phyloP scores from a whole-genome alignment of 2,888 invertebrate species.

The Yponomeuta plumbellus region DNA sequence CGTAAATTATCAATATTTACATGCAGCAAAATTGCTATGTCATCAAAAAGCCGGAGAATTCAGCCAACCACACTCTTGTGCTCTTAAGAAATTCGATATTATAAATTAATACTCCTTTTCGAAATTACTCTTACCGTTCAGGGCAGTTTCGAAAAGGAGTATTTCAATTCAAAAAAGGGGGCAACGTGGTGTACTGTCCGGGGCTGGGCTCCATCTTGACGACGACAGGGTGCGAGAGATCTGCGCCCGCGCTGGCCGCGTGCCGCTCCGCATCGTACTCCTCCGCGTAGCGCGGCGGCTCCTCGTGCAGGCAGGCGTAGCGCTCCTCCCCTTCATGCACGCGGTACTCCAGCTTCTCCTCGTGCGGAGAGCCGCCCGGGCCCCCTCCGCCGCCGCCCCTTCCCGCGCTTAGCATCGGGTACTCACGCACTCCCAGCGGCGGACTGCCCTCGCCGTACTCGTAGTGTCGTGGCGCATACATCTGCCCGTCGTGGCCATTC shows the following conservation, averaged over 20 bases:
- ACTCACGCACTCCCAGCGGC: conserved; percentile 79
- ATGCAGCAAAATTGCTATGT: background rate
- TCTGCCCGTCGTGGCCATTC: conserved; percentile 84
- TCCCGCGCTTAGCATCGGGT: conserved; percentile 80
- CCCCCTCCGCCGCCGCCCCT: conserved; percentile 60
- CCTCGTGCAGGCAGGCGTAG: conserved; percentile 66
- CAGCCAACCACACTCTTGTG: background rate
- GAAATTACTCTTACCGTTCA: conserved; percentile 56
- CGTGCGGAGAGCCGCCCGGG: conserved; percentile 79
- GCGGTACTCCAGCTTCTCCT: conserved; percentile 66
- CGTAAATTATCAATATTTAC: background rate
- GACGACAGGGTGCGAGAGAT: conserved; percentile 62
- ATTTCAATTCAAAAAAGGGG: conserved; percentile 87
- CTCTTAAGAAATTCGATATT: background rate
- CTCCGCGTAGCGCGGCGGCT: conserved; percentile 74
- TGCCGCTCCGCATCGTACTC: conserved; percentile 75
- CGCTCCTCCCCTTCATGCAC: conserved; percentile 66
- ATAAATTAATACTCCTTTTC: conserved; percentile 65
- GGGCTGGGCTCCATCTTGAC: conserved; percentile 77
- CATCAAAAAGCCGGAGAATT: background rate
- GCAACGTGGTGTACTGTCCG: conserved; percentile 81
- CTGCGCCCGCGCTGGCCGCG: conserved; percentile 27
- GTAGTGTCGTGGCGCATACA: conserved; percentile 81
- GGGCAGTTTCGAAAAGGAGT: conserved; percentile 76
- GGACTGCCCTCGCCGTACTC: conserved; percentile 79